These are phyloP conservation scores for Heteromurus nitidus DNA, from an alignment of 2,888 invertebrate genomes.

Conservation along the genomic window DNA sequence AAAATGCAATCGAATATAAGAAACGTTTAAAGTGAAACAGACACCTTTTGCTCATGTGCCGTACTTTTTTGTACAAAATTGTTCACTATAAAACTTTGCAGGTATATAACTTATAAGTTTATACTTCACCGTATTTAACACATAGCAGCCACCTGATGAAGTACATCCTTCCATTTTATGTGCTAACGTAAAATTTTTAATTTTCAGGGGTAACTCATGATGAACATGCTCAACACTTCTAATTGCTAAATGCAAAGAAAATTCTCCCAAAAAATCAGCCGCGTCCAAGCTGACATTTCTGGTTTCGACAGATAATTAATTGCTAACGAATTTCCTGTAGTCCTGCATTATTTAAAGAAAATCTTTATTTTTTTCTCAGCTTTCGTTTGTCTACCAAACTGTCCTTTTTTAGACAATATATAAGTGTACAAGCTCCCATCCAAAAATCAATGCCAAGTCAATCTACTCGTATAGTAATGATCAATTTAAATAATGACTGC, in stretches of 20 bases:
- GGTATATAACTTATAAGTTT: no score
- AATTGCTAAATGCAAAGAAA: slow-evolving; percentile 50
- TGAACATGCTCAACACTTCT: slow-evolving; percentile 37
- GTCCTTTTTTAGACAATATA: neutral
- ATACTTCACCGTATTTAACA: no score
- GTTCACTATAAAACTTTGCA: no score
- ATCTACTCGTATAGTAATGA: slow-evolving; percentile 35
- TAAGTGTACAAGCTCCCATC: no score
- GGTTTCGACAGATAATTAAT: slow-evolving; percentile 57
- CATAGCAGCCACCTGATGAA: no score
- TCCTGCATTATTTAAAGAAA: no score
- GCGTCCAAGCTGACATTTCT: slow-evolving; percentile 16
- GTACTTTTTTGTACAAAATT: no score
- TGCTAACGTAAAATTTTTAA: no score
- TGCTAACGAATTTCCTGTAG: slow-evolving; percentile 41
- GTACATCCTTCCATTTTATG: no score
- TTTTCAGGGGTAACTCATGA: neutral
- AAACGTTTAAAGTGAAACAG: no score
- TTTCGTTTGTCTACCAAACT: neutral
- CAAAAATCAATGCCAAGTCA: slow-evolving; percentile 55
- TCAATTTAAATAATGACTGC: slow-evolving; percentile 31
- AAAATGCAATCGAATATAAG: neutral
- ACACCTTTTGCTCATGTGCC: no score
- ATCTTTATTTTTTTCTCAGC: no score
- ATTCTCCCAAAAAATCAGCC: slow-evolving; percentile 34